Evolutionary conservation across 2,113 vertebrate species (phyloP).

Genomic region (Malurus alboscapulatus): DNA sequence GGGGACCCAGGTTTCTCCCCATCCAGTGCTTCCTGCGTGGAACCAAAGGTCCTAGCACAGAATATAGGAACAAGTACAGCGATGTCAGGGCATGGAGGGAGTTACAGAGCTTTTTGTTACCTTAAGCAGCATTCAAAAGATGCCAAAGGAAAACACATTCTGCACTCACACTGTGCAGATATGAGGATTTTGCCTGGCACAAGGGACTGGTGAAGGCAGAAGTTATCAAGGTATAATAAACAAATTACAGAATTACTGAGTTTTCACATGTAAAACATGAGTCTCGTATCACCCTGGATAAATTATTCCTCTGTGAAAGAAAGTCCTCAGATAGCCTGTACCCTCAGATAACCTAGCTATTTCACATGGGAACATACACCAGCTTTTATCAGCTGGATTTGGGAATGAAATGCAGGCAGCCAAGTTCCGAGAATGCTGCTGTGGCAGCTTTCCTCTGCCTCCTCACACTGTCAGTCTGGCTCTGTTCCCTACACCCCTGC

Average conservation of each 20-base stretch:
- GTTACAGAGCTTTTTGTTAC: not conserved
- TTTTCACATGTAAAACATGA: not conserved
- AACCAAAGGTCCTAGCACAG: not conserved
- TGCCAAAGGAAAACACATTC: fast-evolving
- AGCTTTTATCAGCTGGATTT: not conserved
- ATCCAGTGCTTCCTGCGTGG: not conserved
- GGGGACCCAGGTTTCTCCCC: not conserved
- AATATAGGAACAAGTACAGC: not conserved
- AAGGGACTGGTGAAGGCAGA: not conserved
- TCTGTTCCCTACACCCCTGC: not conserved
- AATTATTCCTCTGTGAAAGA: constrained; percentile 4
- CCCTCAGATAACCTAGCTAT: constrained; percentile 35
- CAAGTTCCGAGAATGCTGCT: not conserved
- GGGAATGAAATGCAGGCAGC: not conserved
- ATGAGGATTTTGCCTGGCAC: not conserved
- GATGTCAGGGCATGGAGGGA: fast-evolving
- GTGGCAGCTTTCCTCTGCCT: not conserved
- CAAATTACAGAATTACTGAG: not conserved
- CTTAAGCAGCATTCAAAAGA: not conserved
- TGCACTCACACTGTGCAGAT: fast-evolving
- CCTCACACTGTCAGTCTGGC: fast-evolving
- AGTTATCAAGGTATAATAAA: constrained; percentile 15
- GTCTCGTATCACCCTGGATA: not conserved
- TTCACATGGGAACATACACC: not conserved
- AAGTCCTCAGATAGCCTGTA: constrained; percentile 34